phyloP scores from a whole-genome alignment of 2,797 vertebrate genomes.

The Hapalemur alaotrensis region DNA sequence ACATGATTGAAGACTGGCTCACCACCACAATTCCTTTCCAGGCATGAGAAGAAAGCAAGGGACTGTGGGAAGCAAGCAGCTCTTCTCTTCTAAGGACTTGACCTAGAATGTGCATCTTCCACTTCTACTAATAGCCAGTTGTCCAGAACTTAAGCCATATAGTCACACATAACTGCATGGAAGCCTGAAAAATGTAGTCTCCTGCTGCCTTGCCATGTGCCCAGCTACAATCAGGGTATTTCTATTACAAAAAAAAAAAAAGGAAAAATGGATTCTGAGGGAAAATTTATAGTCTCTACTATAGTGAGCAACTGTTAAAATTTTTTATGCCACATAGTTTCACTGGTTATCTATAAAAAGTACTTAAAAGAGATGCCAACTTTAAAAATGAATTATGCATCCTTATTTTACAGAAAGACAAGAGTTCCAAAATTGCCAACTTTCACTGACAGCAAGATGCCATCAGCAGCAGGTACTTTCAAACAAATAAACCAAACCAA shows the following conservation, averaged over 20 bases:
- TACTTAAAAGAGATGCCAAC: background rate
- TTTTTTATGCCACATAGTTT: background rate
- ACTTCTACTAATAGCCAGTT: background rate
- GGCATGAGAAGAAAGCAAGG: background rate
- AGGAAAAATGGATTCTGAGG: background rate
- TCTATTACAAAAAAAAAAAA: background rate
- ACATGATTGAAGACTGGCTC: background rate
- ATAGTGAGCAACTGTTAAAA: background rate
- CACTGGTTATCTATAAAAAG: background rate
- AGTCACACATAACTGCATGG: background rate
- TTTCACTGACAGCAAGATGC: background rate
- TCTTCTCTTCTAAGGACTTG: background rate
- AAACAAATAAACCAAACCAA: background rate
- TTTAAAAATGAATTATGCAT: background rate
- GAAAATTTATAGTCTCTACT: background rate
- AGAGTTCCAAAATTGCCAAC: background rate
- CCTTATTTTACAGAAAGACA: background rate
- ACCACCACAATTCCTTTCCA: background rate
- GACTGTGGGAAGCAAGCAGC: background rate
- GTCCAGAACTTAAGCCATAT: background rate
- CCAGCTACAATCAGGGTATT: background rate
- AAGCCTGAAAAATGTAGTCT: background rate
- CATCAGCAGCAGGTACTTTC: background rate
- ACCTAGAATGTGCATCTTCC: background rate
- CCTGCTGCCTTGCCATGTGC: background rate